Percentiles rank a stretch among this genome's conserved stretches.
Conservation (phyloP, 2,113 vertebrate genomes). For the Meriones unguiculatus region DNA sequence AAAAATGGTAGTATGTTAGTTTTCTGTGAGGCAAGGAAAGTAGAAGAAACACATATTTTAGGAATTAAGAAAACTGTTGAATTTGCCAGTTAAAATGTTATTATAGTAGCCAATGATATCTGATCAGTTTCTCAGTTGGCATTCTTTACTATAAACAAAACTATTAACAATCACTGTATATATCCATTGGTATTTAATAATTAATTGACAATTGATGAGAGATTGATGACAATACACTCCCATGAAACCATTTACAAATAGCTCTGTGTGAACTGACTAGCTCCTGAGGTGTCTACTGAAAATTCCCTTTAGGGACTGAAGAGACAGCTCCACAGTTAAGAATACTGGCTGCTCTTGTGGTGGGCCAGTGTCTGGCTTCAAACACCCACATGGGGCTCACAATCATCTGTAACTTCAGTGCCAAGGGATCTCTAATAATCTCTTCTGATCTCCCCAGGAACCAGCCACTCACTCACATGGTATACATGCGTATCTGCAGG, state of each 20-base stretch:
- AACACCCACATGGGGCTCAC: background rate
- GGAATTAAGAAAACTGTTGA: background rate
- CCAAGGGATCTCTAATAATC: background rate
- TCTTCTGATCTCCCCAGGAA: background rate
- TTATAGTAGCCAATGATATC: background rate
- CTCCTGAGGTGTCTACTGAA: background rate
- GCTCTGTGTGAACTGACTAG: background rate
- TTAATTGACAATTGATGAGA: background rate
- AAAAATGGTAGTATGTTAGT: constrained; percentile 48
- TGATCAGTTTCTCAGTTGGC: constrained; percentile 3
- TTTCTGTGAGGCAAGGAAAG: constrained; percentile 55
- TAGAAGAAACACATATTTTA: background rate
- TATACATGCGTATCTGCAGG: background rate
- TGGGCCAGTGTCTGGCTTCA: background rate
- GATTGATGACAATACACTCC: background rate
- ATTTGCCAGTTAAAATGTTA: background rate
- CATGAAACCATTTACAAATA: background rate
- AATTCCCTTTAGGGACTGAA: background rate
- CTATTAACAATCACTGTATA: background rate
- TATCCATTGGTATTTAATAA: background rate
- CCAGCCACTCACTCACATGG: background rate
- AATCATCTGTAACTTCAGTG: background rate
- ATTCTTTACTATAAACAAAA: background rate
- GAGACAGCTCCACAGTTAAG: background rate
- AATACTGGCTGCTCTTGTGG: background rate